phyloP scores from a whole-genome alignment of 1,140 invertebrate genomes.

The Vollenhovia emeryi region DNA sequence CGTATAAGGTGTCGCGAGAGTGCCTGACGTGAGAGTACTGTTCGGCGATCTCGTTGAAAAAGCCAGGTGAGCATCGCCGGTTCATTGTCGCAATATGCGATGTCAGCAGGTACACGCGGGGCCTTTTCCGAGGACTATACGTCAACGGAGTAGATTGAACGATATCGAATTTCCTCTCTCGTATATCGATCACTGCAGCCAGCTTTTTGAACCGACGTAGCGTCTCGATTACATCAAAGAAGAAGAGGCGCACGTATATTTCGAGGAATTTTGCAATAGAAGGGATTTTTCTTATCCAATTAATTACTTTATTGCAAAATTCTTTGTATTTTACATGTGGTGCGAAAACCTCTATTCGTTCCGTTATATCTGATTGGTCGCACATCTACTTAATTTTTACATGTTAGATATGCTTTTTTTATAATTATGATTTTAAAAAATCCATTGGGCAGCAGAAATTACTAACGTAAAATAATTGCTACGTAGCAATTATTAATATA shows the following conservation, averaged over 20 bases:
- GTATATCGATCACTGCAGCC: slow-evolving; percentile 33
- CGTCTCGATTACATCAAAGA: background rate
- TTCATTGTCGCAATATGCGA: slow-evolving; percentile 79
- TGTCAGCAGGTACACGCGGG: slow-evolving; percentile 81
- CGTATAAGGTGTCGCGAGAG: background rate
- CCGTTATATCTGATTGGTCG: background rate
- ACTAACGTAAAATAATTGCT: background rate
- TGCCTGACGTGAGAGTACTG: slow-evolving; percentile 24
- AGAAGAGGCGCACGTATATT: background rate
- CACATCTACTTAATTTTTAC: background rate
- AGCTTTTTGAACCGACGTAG: background rate
- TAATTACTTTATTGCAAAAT: slow-evolving; percentile 16
- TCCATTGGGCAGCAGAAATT: background rate
- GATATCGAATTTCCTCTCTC: slow-evolving; percentile 56
- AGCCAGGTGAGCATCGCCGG: slow-evolving; percentile 82
- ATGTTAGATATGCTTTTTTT: background rate
- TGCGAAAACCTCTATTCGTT: background rate
- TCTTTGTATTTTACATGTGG: background rate
- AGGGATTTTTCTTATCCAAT: background rate
- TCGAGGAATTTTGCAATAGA: background rate
- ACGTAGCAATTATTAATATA: slow-evolving; percentile 1
- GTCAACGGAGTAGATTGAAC: slow-evolving; percentile 66
- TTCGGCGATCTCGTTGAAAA: slow-evolving; percentile 70
- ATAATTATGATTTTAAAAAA: background rate
- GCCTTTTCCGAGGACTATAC: slow-evolving; percentile 67